Percentiles rank a stretch among this genome's conserved stretches.
Conservation (phyloP, 2,113 vertebrate genomes). For the Myiagra hebetior region DNA sequence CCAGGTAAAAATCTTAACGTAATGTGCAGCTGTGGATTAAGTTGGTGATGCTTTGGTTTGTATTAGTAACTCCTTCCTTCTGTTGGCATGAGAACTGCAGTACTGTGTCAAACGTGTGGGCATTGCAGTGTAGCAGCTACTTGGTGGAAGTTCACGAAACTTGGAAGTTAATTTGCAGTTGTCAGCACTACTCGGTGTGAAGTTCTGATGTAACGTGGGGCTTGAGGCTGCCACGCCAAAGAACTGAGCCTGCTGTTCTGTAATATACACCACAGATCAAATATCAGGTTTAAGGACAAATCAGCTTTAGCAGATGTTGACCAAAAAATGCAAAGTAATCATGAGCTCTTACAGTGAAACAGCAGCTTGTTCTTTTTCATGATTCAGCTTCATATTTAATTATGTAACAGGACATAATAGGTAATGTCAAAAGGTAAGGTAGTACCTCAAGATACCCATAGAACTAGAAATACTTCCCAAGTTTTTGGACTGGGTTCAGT, state of each 20-base stretch:
- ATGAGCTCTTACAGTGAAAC: background rate
- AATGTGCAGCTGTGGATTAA: constrained; percentile 40
- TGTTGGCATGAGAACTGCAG: constrained; percentile 28
- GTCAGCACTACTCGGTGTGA: background rate
- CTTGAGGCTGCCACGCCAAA: background rate
- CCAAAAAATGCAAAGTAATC: constrained; percentile 12
- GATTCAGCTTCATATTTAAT: background rate
- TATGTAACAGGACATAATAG: background rate
- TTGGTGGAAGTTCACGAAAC: background rate
- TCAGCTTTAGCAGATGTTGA: constrained; percentile 33
- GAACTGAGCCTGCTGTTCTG: background rate
- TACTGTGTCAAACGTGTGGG: background rate
- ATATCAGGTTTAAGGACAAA: background rate
- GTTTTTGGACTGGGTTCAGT: background rate
- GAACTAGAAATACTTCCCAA: background rate
- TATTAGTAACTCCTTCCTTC: constrained; percentile 35
- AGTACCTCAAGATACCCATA: background rate
- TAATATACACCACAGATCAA: background rate
- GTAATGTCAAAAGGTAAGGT: background rate
- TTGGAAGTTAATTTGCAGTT: background rate
- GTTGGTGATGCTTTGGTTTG: constrained; percentile 48
- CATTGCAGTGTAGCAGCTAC: background rate
- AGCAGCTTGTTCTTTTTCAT: background rate
- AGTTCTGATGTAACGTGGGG: fast-evolving
- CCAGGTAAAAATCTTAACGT: constrained; percentile 29